Percentiles rank a stretch among this genome's conserved stretches.
These are phyloP conservation scores for Leptinotarsa lineolata DNA, from an alignment of 1,140 invertebrate genomes.

Conservation along the genomic window DNA sequence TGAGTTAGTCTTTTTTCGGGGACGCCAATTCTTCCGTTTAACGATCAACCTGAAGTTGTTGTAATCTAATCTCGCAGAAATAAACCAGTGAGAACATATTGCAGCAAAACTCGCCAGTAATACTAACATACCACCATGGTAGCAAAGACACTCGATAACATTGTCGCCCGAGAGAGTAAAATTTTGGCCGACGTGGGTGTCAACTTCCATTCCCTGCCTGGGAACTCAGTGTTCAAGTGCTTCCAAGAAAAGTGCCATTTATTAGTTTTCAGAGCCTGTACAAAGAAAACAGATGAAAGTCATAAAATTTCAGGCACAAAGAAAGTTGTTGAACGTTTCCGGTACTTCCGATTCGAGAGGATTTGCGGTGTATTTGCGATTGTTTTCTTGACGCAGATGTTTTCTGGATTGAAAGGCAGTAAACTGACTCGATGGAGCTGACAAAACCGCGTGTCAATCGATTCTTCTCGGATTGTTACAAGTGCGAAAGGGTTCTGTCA, in stretches of 20 bases:
- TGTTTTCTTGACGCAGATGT: slow-evolving; percentile 10
- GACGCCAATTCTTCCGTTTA: no score
- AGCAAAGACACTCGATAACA: slow-evolving; percentile 15
- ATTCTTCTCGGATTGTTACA: no score
- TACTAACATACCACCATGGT: slow-evolving; percentile 19
- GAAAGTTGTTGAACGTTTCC: slow-evolving; percentile 10
- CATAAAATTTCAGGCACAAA: background rate
- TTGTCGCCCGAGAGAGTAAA: slow-evolving; percentile 18
- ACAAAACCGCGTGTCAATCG: no score
- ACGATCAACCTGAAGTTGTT: no score
- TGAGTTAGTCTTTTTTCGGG: no score
- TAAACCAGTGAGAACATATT: slow-evolving; percentile 7
- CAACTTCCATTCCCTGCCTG: background rate
- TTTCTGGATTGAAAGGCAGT: background rate
- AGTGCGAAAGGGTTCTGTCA: no score
- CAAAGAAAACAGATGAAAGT: slow-evolving; percentile 19
- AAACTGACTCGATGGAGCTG: no score
- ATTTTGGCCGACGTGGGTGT: slow-evolving; percentile 12
- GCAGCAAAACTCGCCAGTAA: background rate
- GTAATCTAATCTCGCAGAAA: slow-evolving; percentile 17
- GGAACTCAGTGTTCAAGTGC: slow-evolving; percentile 13
- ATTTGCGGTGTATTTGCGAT: slow-evolving; percentile 11
- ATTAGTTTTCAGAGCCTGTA: background rate
- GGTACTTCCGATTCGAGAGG: slow-evolving; percentile 3
- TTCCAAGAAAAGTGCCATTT: slow-evolving; percentile 18